A percentile compares a stretch with the other conserved stretches of the same genome.
These are phyloP conservation scores for Chiloscyllium plagiosum DNA, from an alignment of 2,113 vertebrate genomes.

Conservation along the genomic window DNA sequence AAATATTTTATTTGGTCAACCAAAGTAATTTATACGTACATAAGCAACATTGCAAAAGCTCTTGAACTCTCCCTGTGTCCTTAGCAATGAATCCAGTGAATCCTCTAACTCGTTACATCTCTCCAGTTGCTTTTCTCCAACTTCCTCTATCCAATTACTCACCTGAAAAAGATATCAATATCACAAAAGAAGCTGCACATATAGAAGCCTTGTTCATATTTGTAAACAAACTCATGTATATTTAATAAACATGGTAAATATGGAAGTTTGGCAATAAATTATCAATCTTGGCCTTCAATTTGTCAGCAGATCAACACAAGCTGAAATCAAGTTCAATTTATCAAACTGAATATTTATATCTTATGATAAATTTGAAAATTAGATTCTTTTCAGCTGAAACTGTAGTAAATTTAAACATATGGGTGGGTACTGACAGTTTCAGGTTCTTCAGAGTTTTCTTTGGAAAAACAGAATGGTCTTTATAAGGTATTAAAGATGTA, in stretches of 20 bases:
- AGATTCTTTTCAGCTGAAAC: background rate
- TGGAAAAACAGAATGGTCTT: background rate
- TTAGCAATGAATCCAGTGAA: conserved; percentile 64
- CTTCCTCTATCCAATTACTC: conserved; percentile 68
- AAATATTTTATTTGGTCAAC: background rate
- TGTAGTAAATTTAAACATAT: background rate
- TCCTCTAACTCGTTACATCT: conserved; percentile 54
- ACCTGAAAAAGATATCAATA: conserved; percentile 51
- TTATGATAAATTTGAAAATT: background rate
- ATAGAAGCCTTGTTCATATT: background rate
- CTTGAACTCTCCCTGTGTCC: conserved; percentile 60
- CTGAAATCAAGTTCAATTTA: background rate
- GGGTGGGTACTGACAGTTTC: background rate
- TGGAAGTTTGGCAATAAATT: background rate
- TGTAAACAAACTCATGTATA: background rate
- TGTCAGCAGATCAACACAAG: background rate
- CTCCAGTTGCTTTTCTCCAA: conserved; percentile 63
- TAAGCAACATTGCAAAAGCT: conserved; percentile 67
- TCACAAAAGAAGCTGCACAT: background rate
- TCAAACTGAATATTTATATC: background rate
- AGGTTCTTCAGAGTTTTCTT: background rate
- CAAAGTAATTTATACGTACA: conserved; percentile 49
- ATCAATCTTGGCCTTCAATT: background rate
- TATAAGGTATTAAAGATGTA: background rate
- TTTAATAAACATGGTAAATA: background rate